phyloP scores from a whole-genome alignment of 1,140 invertebrate genomes.

The Apocrypta bakeri region DNA sequence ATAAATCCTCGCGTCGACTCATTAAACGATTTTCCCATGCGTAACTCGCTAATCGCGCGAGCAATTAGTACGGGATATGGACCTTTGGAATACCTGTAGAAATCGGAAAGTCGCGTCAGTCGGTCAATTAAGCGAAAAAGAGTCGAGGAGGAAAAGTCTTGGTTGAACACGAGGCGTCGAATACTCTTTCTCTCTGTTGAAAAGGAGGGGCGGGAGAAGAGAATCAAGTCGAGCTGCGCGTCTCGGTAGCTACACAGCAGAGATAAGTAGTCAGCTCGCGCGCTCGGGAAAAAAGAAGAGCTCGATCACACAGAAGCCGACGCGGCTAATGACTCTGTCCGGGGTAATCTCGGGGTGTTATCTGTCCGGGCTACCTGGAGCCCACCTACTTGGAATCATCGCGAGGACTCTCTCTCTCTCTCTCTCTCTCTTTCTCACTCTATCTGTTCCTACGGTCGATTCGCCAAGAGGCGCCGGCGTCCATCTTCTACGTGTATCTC shows the following conservation, averaged over 20 bases:
- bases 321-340: conserved; percentile 75
- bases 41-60: neutral
- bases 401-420: conserved; percentile 62
- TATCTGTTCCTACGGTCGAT: neutral
- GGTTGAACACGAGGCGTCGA: neutral
- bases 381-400: conserved; percentile 75
- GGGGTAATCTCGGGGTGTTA: conserved; percentile 74
- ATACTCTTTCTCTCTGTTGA: neutral
- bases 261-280: conserved; percentile 19
- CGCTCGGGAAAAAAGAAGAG: conserved; percentile 38
- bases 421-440: conserved; percentile 13
- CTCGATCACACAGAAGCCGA: conserved; percentile 71
- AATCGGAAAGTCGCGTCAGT: neutral
- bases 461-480: conserved; percentile 52
- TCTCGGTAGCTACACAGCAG: conserved; percentile 19
- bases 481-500: conserved; percentile 53
- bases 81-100: neutral
- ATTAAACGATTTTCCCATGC: neutral
- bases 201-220: neutral
- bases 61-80: neutral
- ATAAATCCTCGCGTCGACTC: neutral
- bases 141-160: no score
- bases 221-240: conserved; percentile 48
- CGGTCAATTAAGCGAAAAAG: neutral
- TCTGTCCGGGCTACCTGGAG: conserved; percentile 73